These are phyloP conservation scores for Esox lucius DNA, from an alignment of 2,797 vertebrate genomes.

Conservation along the genomic window DNA sequence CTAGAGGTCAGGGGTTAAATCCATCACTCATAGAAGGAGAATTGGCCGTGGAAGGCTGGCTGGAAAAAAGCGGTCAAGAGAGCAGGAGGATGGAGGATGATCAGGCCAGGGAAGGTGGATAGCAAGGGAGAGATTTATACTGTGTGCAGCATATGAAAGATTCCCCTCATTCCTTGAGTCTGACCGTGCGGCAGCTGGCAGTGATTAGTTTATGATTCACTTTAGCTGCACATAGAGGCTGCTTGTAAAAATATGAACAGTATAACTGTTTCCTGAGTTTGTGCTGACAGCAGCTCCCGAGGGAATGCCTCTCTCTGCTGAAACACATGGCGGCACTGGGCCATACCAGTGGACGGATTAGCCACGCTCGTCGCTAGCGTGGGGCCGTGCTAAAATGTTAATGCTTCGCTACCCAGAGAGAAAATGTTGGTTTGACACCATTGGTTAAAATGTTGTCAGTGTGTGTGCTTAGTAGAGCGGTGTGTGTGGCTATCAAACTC, in stretches of 20 bases:
- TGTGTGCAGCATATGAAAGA: slow-evolving; percentile 74
- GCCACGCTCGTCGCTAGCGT: slow-evolving; percentile 55
- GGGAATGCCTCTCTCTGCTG: slow-evolving; percentile 78
- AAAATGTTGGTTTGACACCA: neutral
- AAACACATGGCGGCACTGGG: slow-evolving; percentile 80
- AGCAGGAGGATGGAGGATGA: slow-evolving; percentile 51
- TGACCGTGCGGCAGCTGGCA: slow-evolving; percentile 81
- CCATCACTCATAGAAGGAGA: slow-evolving; percentile 34
- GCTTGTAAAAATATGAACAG: slow-evolving; percentile 85
- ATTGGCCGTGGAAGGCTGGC: slow-evolving; percentile 44
- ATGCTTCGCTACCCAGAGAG: slow-evolving; percentile 42
- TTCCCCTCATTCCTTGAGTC: slow-evolving; percentile 80
- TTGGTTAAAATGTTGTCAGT: neutral
- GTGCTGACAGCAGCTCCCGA: slow-evolving; percentile 88
- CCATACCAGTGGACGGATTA: slow-evolving; percentile 78
- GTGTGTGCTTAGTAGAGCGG: neutral
- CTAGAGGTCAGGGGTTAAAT: slow-evolving; percentile 46
- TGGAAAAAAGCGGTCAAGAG: slow-evolving; percentile 38
- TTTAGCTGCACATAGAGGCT: slow-evolving; percentile 86
- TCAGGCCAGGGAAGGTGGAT: slow-evolving; percentile 68
- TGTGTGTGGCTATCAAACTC: neutral
- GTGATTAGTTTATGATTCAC: slow-evolving; percentile 88
- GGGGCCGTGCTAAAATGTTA: slow-evolving; percentile 28
- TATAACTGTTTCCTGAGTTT: slow-evolving; percentile 92
- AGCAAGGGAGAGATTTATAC: slow-evolving; percentile 69